Evolutionary conservation across 2,113 vertebrate genomes (phyloP), one percentile per base, ranked within the genome.

Genomic region (Romanogobio albipinnatus): DNA sequence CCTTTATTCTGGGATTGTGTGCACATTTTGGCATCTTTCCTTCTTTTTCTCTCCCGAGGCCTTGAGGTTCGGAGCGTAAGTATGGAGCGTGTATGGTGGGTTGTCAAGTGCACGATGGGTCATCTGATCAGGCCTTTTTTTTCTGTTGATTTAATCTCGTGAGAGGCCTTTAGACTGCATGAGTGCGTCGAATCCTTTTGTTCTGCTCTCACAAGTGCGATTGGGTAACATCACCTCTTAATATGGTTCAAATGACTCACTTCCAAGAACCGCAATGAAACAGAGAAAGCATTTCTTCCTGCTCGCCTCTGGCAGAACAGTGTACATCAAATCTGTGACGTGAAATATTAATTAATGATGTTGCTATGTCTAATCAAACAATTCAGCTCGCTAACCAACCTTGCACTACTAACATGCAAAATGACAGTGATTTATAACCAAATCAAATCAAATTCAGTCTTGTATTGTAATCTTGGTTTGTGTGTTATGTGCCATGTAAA

Each of bases 351-450:
- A 47, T 47, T 7, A 8, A 47, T 47, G 39, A 47, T n/a, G 43
- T 13, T 43, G 5, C 14, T 14, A 73, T n/a, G 10, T 11, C 19
- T 43, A 22, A 70, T 19, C 66, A 70, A 70, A 39, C 9, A 11
- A 70, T 47, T 66, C 45, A 87, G 88, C 78, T 62, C 5, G 17
- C 47, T 84, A 81, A 86, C 81, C 79, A 73, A 85, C 87, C 82
- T 89, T 91, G 88, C 68, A 86, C 87, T 90, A 88, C 90, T 93
- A 86, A 92, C 84, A 83, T 73, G 84, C 85, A 89, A 36, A 86
- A 51, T 62, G 26, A 53, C 36, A 19, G 53, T 58, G 49, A 62
- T 47, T 68, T 70, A 22, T 84, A 86, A 82, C 59, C 66, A 73
- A 82, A 66, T 26, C 76, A 43, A 82, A 79, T 81, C 43, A 73